Percentiles rank a stretch among this genome's conserved stretches.
These are phyloP conservation scores for Antigone vipio DNA, from an alignment of 2,113 vertebrate genomes.

Conservation along the genomic window DNA sequence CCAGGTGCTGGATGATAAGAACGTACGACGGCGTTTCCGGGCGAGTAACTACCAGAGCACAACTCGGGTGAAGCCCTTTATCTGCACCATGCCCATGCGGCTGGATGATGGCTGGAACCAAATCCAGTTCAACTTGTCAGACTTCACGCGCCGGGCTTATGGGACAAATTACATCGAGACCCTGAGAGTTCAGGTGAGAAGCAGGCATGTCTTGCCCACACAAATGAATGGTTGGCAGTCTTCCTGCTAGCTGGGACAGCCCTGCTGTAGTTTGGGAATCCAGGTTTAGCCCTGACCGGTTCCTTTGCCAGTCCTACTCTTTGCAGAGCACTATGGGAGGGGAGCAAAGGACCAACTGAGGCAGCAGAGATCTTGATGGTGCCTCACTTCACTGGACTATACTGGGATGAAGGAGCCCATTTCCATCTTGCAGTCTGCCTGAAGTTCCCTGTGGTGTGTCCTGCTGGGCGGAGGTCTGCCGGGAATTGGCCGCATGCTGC, in stretches of 20 bases:
- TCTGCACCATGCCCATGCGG: constrained; percentile 98
- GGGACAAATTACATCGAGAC: constrained; percentile 97
- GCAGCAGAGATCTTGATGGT: neutral
- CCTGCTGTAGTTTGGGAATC: neutral
- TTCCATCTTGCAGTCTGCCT: neutral
- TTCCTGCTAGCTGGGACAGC: neutral
- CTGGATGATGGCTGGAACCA: constrained; percentile 98
- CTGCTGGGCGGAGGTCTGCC: neutral
- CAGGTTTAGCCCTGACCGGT: neutral
- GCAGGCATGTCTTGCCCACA: rapidly evolving
- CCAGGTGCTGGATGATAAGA: constrained; percentile 97
- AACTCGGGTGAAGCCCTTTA: constrained; percentile 94
- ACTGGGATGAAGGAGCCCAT: neutral
- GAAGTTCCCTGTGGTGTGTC: neutral
- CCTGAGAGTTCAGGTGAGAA: constrained; percentile 88
- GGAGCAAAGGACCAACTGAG: neutral
- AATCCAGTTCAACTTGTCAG: constrained; percentile 95
- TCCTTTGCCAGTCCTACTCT: neutral
- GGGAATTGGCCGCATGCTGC: neutral
- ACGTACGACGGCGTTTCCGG: constrained; percentile 90
- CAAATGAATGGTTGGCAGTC: rapidly evolving
- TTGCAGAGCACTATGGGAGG: neutral
- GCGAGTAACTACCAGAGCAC: constrained; percentile 98
- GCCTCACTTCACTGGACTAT: neutral
- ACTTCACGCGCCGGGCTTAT: constrained; percentile 92